phyloP scores from a whole-genome alignment of 1,140 invertebrate genomes.

The Apis florea region DNA sequence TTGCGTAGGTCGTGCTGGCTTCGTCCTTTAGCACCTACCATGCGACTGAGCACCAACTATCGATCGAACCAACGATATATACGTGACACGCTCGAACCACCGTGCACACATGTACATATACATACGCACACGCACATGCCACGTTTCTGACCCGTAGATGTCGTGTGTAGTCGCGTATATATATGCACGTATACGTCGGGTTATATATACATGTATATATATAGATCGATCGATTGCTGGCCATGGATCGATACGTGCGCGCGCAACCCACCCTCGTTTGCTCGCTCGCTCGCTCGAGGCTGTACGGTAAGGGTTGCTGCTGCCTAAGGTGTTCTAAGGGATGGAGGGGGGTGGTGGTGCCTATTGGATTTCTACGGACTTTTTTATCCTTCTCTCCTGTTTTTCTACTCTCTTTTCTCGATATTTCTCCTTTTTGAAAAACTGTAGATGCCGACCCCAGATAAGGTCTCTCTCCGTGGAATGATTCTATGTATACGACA shows the following conservation, averaged over 20 bases:
- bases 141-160: no score
- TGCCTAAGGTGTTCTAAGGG: slow-evolving; percentile 48
- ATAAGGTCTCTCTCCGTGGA: neutral
- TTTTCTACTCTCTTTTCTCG: neutral
- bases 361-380: slow-evolving; percentile 46
- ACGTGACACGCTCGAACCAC: slow-evolving; percentile 44
- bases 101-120: neutral
- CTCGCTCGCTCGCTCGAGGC: slow-evolving; percentile 23
- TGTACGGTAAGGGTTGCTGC: slow-evolving; percentile 43
- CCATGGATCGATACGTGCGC: slow-evolving; percentile 57
- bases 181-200: slow-evolving; percentile 16
- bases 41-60: slow-evolving; percentile 51
- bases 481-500: slow-evolving; percentile 21
- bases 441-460: neutral
- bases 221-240: slow-evolving; percentile 58
- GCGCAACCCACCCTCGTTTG: slow-evolving; percentile 44
- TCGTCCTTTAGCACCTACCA: slow-evolving; percentile 52
- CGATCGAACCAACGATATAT: slow-evolving; percentile 52
- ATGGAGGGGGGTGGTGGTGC: slow-evolving; percentile 10
- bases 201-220: slow-evolving; percentile 42
- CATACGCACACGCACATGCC: neutral
- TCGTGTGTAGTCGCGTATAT: neutral
- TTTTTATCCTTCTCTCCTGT: slow-evolving; percentile 22
- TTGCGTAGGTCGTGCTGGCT: slow-evolving; percentile 33
- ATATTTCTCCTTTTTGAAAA: slow-evolving; percentile 21